phyloP scores from a whole-genome alignment of 2,888 invertebrate genomes.

The Molorchus minor region DNA sequence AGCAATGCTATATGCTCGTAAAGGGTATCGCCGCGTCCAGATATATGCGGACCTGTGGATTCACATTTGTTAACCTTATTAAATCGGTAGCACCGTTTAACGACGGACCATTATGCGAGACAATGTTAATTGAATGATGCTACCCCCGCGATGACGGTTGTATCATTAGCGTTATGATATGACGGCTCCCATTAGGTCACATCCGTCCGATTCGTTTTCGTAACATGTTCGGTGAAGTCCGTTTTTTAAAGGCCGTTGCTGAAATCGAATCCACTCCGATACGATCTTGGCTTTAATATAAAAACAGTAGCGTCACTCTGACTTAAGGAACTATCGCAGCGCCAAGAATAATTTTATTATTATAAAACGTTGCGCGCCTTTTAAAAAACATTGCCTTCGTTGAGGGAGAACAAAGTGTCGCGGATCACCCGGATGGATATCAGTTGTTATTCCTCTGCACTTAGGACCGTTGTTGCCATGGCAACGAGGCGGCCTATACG shows the following conservation, averaged over 20 bases:
- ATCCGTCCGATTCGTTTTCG: constrained; percentile 39
- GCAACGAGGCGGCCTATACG: no score
- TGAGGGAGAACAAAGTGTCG: no score
- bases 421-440: no score
- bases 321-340: no score
- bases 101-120: constrained; percentile 51
- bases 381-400: no score
- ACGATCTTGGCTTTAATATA: no score
- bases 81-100: constrained; percentile 47
- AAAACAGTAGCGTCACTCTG: no score
- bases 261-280: no score
- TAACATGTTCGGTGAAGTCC: constrained; percentile 8
- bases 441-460: no score
- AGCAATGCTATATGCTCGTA: constrained; percentile 49
- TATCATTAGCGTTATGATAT: constrained; percentile 51
- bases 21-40: constrained; percentile 13
- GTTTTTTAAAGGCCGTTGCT: not conserved
- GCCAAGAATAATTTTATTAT: no score
- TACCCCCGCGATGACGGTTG: constrained; percentile 50
- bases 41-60: constrained; percentile 50
- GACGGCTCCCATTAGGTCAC: constrained; percentile 48
- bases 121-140: constrained; percentile 55
- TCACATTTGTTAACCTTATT: constrained; percentile 49
- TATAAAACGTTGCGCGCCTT: no score
- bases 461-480: no score